These are phyloP conservation scores for Caenorhabditis becei DNA, from an alignment of 2,888 invertebrate species.

Conservation along the genomic window DNA sequence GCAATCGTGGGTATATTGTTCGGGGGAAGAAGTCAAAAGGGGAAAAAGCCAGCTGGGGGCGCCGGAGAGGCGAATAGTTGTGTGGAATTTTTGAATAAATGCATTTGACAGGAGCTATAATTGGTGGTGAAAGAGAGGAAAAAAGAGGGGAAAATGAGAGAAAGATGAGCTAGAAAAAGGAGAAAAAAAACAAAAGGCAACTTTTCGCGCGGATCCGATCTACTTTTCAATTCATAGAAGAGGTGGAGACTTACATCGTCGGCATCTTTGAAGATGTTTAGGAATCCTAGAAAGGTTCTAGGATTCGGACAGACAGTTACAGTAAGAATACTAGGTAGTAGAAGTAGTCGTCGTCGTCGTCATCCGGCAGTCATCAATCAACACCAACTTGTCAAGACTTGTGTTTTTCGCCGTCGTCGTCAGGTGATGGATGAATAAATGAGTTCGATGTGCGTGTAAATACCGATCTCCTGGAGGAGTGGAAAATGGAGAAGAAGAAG, in stretches of 20 bases:
- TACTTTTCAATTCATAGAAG: conserved; percentile 34
- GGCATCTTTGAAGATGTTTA: conserved; percentile 46
- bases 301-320: conserved; percentile 5
- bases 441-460: conserved; percentile 53
- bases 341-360: conserved; percentile 42
- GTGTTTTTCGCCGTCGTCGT: conserved; percentile 25
- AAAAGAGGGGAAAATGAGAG: conserved; percentile 25
- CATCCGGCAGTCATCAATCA: conserved; percentile 50
- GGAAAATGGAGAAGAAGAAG: conserved; percentile 19
- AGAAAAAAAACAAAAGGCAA: conserved; percentile 21
- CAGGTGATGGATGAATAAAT: conserved; percentile 61
- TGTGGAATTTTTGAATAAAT: conserved; percentile 30
- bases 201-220: conserved; percentile 5
- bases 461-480: conserved; percentile 2
- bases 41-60: conserved; percentile 20
- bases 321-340: conserved; percentile 28
- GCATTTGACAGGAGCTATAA: conserved; percentile 55
- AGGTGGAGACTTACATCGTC: conserved; percentile 64
- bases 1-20: conserved; percentile 18
- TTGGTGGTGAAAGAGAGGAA: conserved; percentile 18
- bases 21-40: conserved; percentile 21
- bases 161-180: conserved; percentile 15
- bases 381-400: conserved; percentile 34
- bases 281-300: not conserved
- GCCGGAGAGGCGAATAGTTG: conserved; percentile 12